Base-by-base conservation (phyloP, 1,140 invertebrate species). In the Meloidogyne exigua region DNA sequence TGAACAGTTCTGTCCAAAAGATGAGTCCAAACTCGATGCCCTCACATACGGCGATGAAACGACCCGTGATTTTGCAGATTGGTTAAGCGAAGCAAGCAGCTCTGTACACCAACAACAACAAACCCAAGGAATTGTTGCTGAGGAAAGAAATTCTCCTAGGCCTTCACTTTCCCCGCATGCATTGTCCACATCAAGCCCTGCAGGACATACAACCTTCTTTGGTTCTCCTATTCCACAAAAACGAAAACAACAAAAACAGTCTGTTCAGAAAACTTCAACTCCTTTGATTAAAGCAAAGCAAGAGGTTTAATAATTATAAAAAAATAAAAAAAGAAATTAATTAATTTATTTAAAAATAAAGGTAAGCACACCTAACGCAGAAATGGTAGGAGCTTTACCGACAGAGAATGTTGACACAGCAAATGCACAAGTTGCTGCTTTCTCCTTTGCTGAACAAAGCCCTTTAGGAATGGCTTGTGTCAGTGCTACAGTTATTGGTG, bases 331-430 rank as follows among this genome's bases (percentile, higher is more conserved):
- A 70, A 62, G n/a, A 25, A 25, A 23, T 4, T 63, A 10, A 42
- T 2, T 18, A 18, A 13, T 72, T 57, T 21, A 28, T 28, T 64
- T 36, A 72, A 49, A 12, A 25, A n/a, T 42, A 71, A 44, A 71
- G 72, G 72, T 65, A 65, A 73, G 72, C 21, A 73, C 72, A 18
- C 72, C 72, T 7, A 68, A 21, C 25, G 89, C 95, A 82, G 92
- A 93, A 87, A 90, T 92, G 79, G 91, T 94, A 80, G 91, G 93
- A 23, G 92, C 93, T 32, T 91, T 95, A 82, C 93, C 94, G 28
- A 90, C 92, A 2, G 93, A 95, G 86, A 92, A 91, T 84, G 70
- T 87, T 63, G 86, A 87, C 32, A 91, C 92, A 26, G 92, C 92
- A 49, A 92, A 93, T 25, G 93, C 93, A n/a, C 91, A 92, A 82